Percentiles rank a stretch among this genome's conserved stretches.
These are phyloP conservation scores for Pelagia noctiluca DNA, from an alignment of 30 jellyfish, hydroid and myxozoan genomes.

Conservation along the genomic window DNA sequence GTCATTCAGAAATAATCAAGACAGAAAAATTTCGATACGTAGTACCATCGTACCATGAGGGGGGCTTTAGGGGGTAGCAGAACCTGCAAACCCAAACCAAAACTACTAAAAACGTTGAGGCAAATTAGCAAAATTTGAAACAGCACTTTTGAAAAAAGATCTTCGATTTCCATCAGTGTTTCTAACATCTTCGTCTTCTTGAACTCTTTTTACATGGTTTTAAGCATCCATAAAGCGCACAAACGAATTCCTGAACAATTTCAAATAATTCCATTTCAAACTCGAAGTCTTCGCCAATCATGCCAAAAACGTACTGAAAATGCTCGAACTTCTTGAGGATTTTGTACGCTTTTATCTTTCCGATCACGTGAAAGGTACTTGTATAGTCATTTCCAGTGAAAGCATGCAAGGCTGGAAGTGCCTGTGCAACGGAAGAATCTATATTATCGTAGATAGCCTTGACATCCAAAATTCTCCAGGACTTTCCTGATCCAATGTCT, in stretches of 20 bases:
- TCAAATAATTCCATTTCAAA: slow-evolving; percentile 5
- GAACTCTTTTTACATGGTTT: background rate
- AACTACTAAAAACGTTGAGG: too few relatives aligned
- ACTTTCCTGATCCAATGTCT: slow-evolving; percentile 30
- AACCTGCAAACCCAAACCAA: too few relatives aligned
- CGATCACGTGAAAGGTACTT: slow-evolving; percentile 38
- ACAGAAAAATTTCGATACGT: background rate
- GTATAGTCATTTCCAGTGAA: slow-evolving; percentile 65
- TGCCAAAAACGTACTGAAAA: slow-evolving; percentile 18
- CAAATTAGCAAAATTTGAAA: too few relatives aligned
- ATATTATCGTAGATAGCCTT: slow-evolving; percentile 20
- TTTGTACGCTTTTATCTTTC: slow-evolving; percentile 32
- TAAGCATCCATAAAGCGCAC: slow-evolving; percentile 15
- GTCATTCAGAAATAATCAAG: background rate
- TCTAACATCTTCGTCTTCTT: too few relatives aligned
- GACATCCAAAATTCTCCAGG: slow-evolving; percentile 37
- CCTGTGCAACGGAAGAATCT: slow-evolving; percentile 32
- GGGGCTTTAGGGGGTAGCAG: too few relatives aligned
- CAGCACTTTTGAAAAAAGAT: too few relatives aligned
- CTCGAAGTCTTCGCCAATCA: slow-evolving; percentile 21
- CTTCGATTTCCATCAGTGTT: too few relatives aligned
- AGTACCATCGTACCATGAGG: too few relatives aligned
- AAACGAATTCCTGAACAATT: slow-evolving; percentile 14
- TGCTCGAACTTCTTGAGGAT: slow-evolving; percentile 5
- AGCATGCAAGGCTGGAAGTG: slow-evolving; percentile 52